Percentiles rank a stretch among this genome's conserved stretches.
phyloP scores from a whole-genome alignment of 2,113 vertebrate species.

The Toxotes jaculatrix region DNA sequence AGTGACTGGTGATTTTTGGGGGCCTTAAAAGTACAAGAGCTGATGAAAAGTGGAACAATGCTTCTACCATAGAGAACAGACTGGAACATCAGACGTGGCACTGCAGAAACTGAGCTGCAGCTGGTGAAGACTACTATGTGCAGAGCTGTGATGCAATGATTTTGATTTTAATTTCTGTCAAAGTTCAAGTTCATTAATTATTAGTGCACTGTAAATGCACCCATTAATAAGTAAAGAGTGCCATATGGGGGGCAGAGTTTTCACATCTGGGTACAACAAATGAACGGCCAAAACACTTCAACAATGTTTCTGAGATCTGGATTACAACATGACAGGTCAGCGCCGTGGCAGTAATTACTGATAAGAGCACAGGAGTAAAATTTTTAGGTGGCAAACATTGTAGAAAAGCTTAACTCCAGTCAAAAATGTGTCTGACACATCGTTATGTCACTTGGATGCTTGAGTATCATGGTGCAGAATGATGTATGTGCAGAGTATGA shows the following conservation, averaged over 20 bases:
- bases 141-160: not conserved
- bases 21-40: too few species aligned
- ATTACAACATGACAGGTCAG: not conserved
- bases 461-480: not conserved
- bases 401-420: not conserved
- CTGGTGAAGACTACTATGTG: not conserved
- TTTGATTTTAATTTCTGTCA: slow-evolving; percentile 3
- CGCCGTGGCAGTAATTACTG: not conserved
- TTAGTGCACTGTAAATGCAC: slow-evolving; percentile 1
- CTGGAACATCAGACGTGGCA: not conserved
- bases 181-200: not conserved
- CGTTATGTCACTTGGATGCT: not conserved
- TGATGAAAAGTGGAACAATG: not conserved
- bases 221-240: slow-evolving; percentile 6
- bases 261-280: not conserved
- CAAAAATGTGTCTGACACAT: not conserved
- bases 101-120: not conserved
- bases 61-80: not conserved
- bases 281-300: not conserved
- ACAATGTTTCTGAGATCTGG: slow-evolving; percentile 15
- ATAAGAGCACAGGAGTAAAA: not conserved
- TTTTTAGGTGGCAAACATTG: too few species aligned
- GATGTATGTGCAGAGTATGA: not conserved
- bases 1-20: too few species aligned
- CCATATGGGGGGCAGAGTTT: slow-evolving; percentile 24